phyloP scores from a whole-genome alignment of 2,888 invertebrate species.

The Panzeria rudis region DNA sequence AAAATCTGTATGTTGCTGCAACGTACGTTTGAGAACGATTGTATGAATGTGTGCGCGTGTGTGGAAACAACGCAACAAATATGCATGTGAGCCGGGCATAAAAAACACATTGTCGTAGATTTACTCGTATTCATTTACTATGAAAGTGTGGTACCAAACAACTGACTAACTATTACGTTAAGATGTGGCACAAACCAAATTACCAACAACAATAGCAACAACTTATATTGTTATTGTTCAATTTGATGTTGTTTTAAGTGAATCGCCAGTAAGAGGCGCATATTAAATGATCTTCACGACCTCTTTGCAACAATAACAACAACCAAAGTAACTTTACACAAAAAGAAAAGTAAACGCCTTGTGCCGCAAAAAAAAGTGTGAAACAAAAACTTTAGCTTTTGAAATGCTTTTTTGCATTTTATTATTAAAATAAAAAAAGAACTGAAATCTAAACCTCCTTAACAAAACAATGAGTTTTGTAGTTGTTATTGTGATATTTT shows the following conservation, averaged over 20 bases:
- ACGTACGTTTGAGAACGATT: neutral
- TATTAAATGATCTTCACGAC: conserved; percentile 71
- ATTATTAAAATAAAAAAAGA: conserved; percentile 12
- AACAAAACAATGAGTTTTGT: conserved; percentile 64
- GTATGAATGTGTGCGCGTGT: neutral
- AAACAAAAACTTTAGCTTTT: conserved; percentile 60
- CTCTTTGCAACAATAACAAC: conserved; percentile 45
- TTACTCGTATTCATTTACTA: conserved; percentile 34
- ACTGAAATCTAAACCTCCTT: conserved; percentile 63
- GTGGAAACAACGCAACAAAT: conserved; percentile 44
- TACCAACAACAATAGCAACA: conserved; percentile 49
- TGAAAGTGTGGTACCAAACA: conserved; percentile 44
- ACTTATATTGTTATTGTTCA: conserved; percentile 69
- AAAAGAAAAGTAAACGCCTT: conserved; percentile 65
- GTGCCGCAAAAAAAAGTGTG: conserved; percentile 52
- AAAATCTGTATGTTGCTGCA: conserved; percentile 40
- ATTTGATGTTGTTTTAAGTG: conserved; percentile 69
- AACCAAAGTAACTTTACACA: neutral
- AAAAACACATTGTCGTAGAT: conserved; percentile 24
- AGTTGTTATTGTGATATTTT: conserved; percentile 45
- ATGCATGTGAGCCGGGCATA: conserved; percentile 25
- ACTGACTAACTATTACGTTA: conserved; percentile 52
- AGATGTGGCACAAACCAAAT: conserved; percentile 65
- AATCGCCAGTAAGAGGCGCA: conserved; percentile 70
- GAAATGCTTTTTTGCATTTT: conserved; percentile 37